Base-by-base conservation (phyloP, 2,888 invertebrate genomes). In the Osedax fenrisi region DNA sequence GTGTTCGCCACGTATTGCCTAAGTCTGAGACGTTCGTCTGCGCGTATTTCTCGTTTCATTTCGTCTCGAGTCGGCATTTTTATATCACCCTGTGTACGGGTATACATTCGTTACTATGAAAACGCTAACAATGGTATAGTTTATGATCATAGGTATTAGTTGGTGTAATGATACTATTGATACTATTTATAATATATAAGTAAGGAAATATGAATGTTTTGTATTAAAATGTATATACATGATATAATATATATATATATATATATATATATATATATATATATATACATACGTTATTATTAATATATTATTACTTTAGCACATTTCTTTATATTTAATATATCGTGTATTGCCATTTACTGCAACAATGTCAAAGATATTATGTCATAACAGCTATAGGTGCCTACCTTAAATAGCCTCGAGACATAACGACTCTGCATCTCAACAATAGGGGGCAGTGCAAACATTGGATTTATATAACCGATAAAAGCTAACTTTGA, bases 351-450 rank as follows among this genome's bases (percentile, higher is more conserved):
- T n/a, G n/a, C n/a, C n/a, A n/a, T n/a, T n/a, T n/a, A n/a, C n/a
- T n/a, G n/a, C n/a, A n/a, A n/a, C n/a, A n/a, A n/a, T n/a, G n/a
- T n/a, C n/a, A n/a, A n/a, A n/a, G n/a, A n/a, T n/a, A n/a, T n/a
- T n/a, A n/a, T n/a, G n/a, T n/a, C n/a, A n/a, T n/a, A n/a, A n/a
- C n/a, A n/a, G n/a, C n/a, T n/a, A n/a, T n/a, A n/a, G n/a, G n/a
- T n/a, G n/a, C n/a, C n/a, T 3, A 77, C 83, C 80, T 81, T 82
- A 74, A 85, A 82, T 5, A 86, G 81, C 59, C 80, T 79, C 0
- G 81, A 81, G 64, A 85, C 86, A 78, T 86, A 81, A 3, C 86
- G 80, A 56, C 84, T 83, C 78, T 86, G 86, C 79, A 86, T 79
- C 78, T 86, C 86, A n/a, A 84, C 80, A 0, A 86, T 83, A 0